Percentiles rank a stretch among this genome's conserved stretches.
These are phyloP conservation scores for Leptarthrus brevirostris DNA, from an alignment of 2,888 invertebrate species.

Conservation along the genomic window DNA sequence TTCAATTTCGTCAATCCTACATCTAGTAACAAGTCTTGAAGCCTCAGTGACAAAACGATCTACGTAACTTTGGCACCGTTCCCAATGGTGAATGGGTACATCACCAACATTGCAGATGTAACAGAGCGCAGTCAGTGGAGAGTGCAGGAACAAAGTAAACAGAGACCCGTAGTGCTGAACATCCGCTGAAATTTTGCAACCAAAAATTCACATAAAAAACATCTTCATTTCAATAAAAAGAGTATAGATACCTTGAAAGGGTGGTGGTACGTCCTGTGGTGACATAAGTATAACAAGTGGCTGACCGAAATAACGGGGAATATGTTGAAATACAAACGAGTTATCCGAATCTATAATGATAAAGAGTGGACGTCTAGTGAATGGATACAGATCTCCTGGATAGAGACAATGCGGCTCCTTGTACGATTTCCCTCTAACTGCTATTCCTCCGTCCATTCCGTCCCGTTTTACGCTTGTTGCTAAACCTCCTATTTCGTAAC, in stretches of 20 bases:
- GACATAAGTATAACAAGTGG: conserved; percentile 94
- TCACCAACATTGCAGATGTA: conserved; percentile 89
- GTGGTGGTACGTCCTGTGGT: conserved; percentile 87
- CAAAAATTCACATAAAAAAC: conserved; percentile 28
- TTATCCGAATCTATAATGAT: conserved; percentile 96
- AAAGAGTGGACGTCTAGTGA: conserved; percentile 91
- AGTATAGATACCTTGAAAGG: conserved; percentile 80
- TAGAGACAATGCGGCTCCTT: conserved; percentile 85
- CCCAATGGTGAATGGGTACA: conserved; percentile 89
- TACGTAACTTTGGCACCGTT: conserved; percentile 86
- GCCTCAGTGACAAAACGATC: conserved; percentile 92
- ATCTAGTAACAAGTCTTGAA: conserved; percentile 82
- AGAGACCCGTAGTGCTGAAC: conserved; percentile 89
- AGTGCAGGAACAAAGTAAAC: conserved; percentile 95
- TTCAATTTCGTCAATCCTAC: conserved; percentile 79
- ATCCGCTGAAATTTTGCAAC: conserved; percentile 73
- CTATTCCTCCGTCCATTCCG: conserved; percentile 67
- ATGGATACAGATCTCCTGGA: conserved; percentile 93
- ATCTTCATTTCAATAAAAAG: conserved; percentile 10
- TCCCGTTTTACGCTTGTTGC: conserved; percentile 89
- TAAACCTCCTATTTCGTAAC: conserved; percentile 92
- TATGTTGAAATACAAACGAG: conserved; percentile 90
- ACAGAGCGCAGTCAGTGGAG: conserved; percentile 92
- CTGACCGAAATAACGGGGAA: conserved; percentile 92
- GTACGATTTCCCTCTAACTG: conserved; percentile 66